Conservation (phyloP, 2,888 invertebrate genomes). For the Magallana nippona region DNA sequence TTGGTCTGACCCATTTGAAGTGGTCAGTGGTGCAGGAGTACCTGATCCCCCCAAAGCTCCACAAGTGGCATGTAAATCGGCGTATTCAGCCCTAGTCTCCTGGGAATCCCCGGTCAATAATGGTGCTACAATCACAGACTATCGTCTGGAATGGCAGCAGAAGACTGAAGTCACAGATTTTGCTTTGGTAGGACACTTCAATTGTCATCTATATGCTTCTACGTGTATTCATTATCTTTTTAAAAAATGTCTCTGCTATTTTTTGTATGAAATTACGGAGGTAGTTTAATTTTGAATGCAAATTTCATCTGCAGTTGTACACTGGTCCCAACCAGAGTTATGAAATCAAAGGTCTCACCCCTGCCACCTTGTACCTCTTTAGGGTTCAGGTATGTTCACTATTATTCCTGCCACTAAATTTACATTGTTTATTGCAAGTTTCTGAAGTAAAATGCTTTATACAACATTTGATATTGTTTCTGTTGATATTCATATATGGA, state of each 20-base stretch:
- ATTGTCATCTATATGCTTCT: background rate
- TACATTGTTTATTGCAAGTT: background rate
- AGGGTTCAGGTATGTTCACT: conserved; percentile 83
- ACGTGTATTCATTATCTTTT: background rate
- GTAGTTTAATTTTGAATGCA: background rate
- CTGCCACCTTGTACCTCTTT: conserved; percentile 90
- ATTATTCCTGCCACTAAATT: background rate
- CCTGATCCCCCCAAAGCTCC: conserved; percentile 87
- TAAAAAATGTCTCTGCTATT: background rate
- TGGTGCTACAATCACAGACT: conserved; percentile 90
- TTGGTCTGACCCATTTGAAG: conserved; percentile 88
- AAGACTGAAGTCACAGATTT: conserved; percentile 72
- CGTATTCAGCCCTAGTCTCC: conserved; percentile 85
- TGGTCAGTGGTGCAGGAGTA: conserved; percentile 89
- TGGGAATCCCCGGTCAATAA: conserved; percentile 91
- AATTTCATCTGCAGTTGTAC: conserved; percentile 71
- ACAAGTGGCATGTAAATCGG: conserved; percentile 84
- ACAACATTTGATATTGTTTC: background rate
- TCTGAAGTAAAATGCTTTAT: background rate
- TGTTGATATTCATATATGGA: background rate
- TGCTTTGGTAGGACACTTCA: conserved; percentile 65
- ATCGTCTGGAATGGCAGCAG: conserved; percentile 85
- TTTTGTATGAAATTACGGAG: background rate
- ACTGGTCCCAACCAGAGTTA: conserved; percentile 79
- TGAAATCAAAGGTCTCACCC: conserved; percentile 87